A percentile compares a stretch with the other conserved stretches of the same genome.
Conservation (phyloP, 2,797 vertebrate genomes). For the Amblyraja radiata region DNA sequence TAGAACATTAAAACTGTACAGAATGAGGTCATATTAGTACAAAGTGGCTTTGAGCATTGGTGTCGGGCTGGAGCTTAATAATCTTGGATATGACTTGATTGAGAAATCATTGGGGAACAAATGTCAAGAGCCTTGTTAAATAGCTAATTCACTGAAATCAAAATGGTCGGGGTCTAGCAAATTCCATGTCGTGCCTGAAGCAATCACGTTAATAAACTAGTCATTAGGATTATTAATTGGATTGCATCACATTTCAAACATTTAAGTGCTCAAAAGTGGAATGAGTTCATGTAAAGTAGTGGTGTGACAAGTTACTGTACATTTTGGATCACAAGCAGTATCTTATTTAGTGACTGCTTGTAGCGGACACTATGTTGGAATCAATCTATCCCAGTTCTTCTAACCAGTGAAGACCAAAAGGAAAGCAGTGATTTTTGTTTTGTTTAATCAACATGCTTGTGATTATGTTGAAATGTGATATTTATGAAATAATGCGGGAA, state of each 20-base stretch:
- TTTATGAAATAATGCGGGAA: conserved; percentile 14
- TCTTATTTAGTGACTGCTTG: background rate
- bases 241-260: background rate
- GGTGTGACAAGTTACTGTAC: background rate
- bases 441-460: background rate
- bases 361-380: background rate
- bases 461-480: conserved; percentile 13
- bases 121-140: conserved; percentile 7
- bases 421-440: conserved; percentile 21
- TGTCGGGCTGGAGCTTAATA: background rate
- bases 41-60: background rate
- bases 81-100: background rate
- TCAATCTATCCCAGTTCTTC: conserved; percentile 3
- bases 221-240: background rate
- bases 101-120: background rate
- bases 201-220: background rate
- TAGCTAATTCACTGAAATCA: background rate
- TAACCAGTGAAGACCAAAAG: background rate
- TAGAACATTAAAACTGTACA: conserved; percentile 27
- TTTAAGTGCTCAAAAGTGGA: conserved; percentile 2
- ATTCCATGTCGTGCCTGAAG: background rate
- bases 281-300: background rate
- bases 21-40: background rate
- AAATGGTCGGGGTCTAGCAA: background rate
- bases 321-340: background rate